Base-by-base conservation (phyloP, 2,888 invertebrate genomes). In the Cheiracanthium punctorium region DNA sequence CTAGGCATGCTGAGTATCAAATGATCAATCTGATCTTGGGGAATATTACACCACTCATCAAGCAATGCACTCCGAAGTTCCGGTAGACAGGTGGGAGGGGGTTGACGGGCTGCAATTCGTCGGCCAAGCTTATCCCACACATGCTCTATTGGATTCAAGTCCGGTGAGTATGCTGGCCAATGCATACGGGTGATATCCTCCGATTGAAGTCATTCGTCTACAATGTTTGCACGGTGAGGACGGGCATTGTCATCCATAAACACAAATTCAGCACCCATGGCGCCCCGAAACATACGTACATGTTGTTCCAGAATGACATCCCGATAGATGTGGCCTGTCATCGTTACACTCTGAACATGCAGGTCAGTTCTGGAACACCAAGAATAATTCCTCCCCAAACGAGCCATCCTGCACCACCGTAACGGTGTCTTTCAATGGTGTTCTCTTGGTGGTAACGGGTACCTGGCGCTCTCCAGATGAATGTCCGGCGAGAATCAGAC, bases 161-260 rank as follows among this genome's bases (percentile, higher is more conserved):
- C 75, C 4, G 75, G 64, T 41, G 75, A 75, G 29, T 10, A 28
- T 64, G 33, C n/a, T 75, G 75, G 75, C 24, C 64, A 75, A 14
- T 65, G 32, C 75, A n/a, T n/a, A n/a, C n/a, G n/a, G n/a, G n/a
- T n/a, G n/a, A n/a, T n/a, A n/a, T n/a, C n/a, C 33, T 74, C 74
- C 1, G 24, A 37, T 33, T 37, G 7, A 37, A 75, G 65, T 37
- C 37, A 33, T 24, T 65, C 0, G 65, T 75, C 10, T 1, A 64
- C 64, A 32, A 65, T 37, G 75, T 24, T 33, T 20, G 33, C 33
- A 24, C 41, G 28, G 24, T 75, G 65, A 64, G 33, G 28, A 17
- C 14, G 28, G 1, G 37, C 37, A 29, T 65, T 75, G 41, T 71
- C 41, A 43, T 71, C 28, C 64, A 64, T 65, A 65, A 37, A 75